A percentile compares a stretch with the other conserved stretches of the same genome.
These are phyloP conservation scores for Engystomops pustulosus DNA, from an alignment of 2,113 vertebrate species.

Conservation along the genomic window DNA sequence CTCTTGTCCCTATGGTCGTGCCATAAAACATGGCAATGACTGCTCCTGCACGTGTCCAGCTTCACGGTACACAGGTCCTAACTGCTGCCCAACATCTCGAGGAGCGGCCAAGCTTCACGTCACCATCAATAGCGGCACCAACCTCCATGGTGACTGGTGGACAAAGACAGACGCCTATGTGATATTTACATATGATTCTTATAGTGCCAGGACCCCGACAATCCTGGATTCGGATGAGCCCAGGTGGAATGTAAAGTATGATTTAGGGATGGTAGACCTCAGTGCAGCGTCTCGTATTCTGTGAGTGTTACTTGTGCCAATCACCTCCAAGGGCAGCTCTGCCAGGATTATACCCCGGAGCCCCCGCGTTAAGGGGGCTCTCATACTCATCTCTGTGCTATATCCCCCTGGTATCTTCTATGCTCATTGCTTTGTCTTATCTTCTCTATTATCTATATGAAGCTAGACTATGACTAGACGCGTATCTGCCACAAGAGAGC, in stretches of 20 bases:
- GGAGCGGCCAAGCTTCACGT: slow-evolving; percentile 76
- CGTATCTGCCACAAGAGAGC: no score
- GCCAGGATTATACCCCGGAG: slow-evolving; percentile 71
- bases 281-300: slow-evolving; percentile 65
- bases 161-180: slow-evolving; percentile 77
- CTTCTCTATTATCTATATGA: no score
- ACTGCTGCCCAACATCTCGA: slow-evolving; percentile 78
- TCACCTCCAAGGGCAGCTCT: slow-evolving; percentile 70
- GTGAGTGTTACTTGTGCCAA: slow-evolving; percentile 69
- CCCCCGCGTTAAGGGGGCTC: no score
- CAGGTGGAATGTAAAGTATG: slow-evolving; percentile 65
- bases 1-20: slow-evolving; percentile 65
- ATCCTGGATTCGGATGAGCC: slow-evolving; percentile 76
- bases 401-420: no score
- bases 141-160: slow-evolving; percentile 75
- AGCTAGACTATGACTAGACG: no score
- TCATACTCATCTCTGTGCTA: no score
- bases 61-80: slow-evolving; percentile 60
- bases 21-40: slow-evolving; percentile 69
- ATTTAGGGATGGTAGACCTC: slow-evolving; percentile 70
- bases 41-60: slow-evolving; percentile 79
- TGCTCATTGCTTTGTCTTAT: no score
- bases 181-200: slow-evolving; percentile 68
- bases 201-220: slow-evolving; percentile 51
- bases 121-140: slow-evolving; percentile 60